Evolutionary conservation across 2,797 vertebrate species (phyloP).

Genomic region (Apodemus agrarius): DNA sequence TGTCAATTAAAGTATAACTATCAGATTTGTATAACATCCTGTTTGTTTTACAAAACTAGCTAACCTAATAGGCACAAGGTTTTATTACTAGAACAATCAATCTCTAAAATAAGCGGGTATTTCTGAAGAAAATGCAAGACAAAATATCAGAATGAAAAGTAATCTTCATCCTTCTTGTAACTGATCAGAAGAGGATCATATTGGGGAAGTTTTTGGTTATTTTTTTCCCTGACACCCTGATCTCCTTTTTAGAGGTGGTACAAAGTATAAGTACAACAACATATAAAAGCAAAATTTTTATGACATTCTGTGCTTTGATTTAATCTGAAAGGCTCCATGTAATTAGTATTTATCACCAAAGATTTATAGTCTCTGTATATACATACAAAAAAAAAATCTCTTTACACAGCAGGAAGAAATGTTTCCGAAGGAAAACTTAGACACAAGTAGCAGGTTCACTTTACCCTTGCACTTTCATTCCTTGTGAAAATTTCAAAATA

Average conservation of each 20-base stretch:
- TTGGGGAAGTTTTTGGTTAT: neutral
- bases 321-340: slow-evolving; percentile 43
- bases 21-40: neutral
- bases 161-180: neutral
- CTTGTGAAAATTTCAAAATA: slow-evolving; percentile 74
- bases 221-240: neutral
- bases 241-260: neutral
- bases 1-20: neutral
- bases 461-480: slow-evolving; percentile 50
- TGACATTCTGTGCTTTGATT: slow-evolving; percentile 41
- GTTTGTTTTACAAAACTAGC: neutral
- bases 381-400: neutral
- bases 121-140: neutral
- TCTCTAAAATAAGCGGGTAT: slow-evolving; percentile 4
- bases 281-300: slow-evolving; percentile 22
- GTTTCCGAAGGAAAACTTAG: slow-evolving; percentile 64
- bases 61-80: neutral
- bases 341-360: slow-evolving; percentile 61
- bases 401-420: slow-evolving; percentile 44
- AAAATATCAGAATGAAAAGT: neutral
- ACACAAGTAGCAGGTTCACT: neutral
- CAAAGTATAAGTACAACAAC: neutral
- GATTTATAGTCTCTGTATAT: slow-evolving; percentile 20
- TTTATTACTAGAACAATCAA: slow-evolving; percentile 18
- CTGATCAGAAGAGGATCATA: neutral